Evolutionary conservation across 2,888 invertebrate genomes (phyloP), one percentile per base, ranked within the genome.

Genomic region (Erebia palarica): DNA sequence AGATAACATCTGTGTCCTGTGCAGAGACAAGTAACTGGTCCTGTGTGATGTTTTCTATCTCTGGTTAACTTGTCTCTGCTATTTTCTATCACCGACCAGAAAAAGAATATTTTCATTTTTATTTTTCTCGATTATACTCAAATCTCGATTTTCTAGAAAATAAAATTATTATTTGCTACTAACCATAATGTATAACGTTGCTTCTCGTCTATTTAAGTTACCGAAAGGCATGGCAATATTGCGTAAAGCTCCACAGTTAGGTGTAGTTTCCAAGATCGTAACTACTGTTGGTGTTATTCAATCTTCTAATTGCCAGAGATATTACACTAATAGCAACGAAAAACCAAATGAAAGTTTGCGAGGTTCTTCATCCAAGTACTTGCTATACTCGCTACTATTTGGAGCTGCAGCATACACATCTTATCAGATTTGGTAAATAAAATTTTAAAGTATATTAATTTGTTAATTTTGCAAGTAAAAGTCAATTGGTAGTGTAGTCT

Each of bases 371-470:
- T 58, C 72, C 21, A 88, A 85, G 79, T 84, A 85, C 71, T 74
- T 92, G 65, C 82, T 82, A 58, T 90, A 86, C 76, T 86, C 90
- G 3, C 70, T 90, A 49, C 75, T 91, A 18, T 84, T 89, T 71
- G 84, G 91, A 61, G 85, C 86, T 74, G 81, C 83, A 64, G 80
- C 87, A 3, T 92, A 83, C 69, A 80, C 88, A 7, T 84, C 91
- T 0, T 92, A 89, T 70, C 88, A 86, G 79, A 77, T 86, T 8
- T 92, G 91, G 92, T 91, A 80, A 84, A 85, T 81, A 55, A n/a
- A 13, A 47, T n/a, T n/a, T n/a, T n/a, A n/a, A n/a, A n/a, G n/a
- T n/a, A n/a, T n/a, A n/a, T n/a, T 1, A 36, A 36, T 7, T 36
- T 36, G 1, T 36, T 36, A 36, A 36, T 36, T 36, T 36, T 5